Evolutionary conservation across 2,797 vertebrate species (phyloP).

Genomic region (Nannoperca obscura): DNA sequence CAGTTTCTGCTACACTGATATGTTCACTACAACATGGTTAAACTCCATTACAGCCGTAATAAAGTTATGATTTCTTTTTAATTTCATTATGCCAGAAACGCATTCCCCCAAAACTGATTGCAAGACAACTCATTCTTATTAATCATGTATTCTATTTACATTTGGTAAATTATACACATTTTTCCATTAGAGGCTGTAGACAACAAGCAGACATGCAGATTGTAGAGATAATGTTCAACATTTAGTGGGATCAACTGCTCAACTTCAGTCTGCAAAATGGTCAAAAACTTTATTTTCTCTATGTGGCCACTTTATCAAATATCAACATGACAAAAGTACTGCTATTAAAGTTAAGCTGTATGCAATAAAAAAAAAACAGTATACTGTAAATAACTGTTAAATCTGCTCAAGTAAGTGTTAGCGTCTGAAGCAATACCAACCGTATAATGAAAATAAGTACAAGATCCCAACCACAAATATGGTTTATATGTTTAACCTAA

Average conservation of each 20-base stretch:
- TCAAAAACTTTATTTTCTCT: background rate
- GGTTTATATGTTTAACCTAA: background rate
- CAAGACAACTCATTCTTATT: conserved; percentile 11
- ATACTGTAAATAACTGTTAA: too few relatives aligned
- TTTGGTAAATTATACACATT: conserved; percentile 22
- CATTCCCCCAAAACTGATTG: conserved; percentile 39
- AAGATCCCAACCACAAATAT: background rate
- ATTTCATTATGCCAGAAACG: conserved; percentile 35
- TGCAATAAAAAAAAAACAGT: too few relatives aligned
- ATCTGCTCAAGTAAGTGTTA: too few relatives aligned
- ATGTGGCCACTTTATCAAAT: background rate
- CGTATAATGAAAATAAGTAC: too few relatives aligned
- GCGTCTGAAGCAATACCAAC: too few relatives aligned
- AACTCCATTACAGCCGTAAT: conserved; percentile 48
- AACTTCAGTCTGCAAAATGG: background rate
- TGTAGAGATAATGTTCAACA: background rate
- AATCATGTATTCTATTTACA: conserved; percentile 29
- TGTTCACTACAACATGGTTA: conserved; percentile 35
- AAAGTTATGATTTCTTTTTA: conserved; percentile 47
- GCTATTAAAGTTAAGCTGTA: background rate
- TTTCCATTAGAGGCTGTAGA: conserved; percentile 23
- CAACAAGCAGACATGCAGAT: conserved; percentile 14
- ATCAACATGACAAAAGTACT: background rate
- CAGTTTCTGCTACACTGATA: conserved; percentile 26
- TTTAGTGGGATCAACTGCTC: background rate